Conservation (phyloP, 1,140 invertebrate species). For the Trinorchestia longiramus region DNA sequence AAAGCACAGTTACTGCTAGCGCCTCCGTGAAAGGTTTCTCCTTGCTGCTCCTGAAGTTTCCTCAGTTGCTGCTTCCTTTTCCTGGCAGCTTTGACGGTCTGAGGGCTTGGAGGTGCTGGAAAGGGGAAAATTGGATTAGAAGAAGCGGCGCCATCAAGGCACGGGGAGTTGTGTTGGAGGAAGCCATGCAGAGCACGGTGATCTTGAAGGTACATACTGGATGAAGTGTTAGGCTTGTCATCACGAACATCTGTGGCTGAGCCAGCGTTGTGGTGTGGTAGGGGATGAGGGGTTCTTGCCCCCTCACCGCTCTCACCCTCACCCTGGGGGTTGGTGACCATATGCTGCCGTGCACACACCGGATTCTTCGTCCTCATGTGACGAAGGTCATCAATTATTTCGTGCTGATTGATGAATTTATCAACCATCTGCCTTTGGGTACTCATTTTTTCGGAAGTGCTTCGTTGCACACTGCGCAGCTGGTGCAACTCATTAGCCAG, state of each 20-base stretch:
- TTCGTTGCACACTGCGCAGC: slow-evolving; percentile 11
- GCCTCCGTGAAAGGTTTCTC: background rate
- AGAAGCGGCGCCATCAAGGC: background rate
- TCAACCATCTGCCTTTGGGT: slow-evolving; percentile 15
- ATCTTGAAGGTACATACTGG: background rate
- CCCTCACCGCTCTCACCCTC: background rate
- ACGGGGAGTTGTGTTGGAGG: background rate
- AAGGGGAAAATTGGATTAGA: background rate
- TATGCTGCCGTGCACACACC: slow-evolving; percentile 26
- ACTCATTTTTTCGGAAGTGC: background rate
- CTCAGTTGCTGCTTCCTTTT: slow-evolving; percentile 15
- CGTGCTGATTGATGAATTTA: slow-evolving; percentile 31
- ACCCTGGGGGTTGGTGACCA: background rate
- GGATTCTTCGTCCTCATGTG: slow-evolving; percentile 36
- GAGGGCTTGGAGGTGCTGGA: slow-evolving; percentile 4
- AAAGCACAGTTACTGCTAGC: slow-evolving; percentile 24
- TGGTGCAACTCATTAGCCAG: slow-evolving; percentile 49
- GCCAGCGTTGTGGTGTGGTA: background rate
- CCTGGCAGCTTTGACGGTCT: background rate
- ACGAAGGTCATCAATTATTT: slow-evolving; percentile 29
- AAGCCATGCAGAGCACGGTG: background rate
- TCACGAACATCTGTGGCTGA: background rate
- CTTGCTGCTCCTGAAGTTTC: slow-evolving; percentile 16
- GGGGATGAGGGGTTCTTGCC: background rate
- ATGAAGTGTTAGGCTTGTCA: background rate